Percentiles rank a stretch among this genome's conserved stretches.
Evolutionary conservation across 1,140 invertebrate species (phyloP).

Genomic region (Drosophila murphyi): DNA sequence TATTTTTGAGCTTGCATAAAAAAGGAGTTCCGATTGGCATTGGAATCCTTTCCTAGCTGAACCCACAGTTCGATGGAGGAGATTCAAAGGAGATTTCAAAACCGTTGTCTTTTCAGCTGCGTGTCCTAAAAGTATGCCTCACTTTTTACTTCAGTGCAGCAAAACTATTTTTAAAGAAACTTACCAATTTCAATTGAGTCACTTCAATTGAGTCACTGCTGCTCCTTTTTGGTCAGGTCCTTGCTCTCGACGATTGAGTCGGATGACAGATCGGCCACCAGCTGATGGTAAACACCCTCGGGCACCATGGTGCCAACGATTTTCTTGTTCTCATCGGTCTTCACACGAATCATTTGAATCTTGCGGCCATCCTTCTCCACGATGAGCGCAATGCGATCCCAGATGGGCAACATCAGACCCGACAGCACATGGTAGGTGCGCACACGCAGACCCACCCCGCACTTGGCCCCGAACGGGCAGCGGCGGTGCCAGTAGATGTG

Average conservation of each 20-base stretch:
- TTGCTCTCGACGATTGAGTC: constrained; percentile 48
- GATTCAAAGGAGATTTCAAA: no score
- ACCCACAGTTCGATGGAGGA: no score
- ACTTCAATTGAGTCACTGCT: neutral
- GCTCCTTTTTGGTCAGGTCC: neutral
- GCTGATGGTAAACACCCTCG: constrained; percentile 47
- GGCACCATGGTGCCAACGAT: constrained; percentile 72
- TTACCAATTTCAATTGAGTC: neutral
- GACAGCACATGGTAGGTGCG: constrained; percentile 68
- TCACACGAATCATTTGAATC: constrained; percentile 69
- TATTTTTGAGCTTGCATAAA: no score
- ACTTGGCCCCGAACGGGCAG: constrained; percentile 44
- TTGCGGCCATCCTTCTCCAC: constrained; percentile 49
- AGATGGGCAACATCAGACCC: constrained; percentile 66
- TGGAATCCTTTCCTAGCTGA: no score
- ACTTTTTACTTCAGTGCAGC: no score
- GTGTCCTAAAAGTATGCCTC: no score
- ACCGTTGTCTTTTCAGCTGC: no score
- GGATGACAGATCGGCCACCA: constrained; percentile 52
- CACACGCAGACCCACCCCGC: constrained; percentile 55
- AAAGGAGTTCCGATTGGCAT: no score
- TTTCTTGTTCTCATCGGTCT: constrained; percentile 54
- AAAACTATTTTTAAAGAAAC: no score
- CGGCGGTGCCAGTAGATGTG: constrained; percentile 56
- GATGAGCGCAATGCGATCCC: constrained; percentile 62